Percentiles rank a stretch among this genome's conserved stretches.
phyloP scores from a whole-genome alignment of 2,113 vertebrate species.

The Phylloscopus trochiloides region DNA sequence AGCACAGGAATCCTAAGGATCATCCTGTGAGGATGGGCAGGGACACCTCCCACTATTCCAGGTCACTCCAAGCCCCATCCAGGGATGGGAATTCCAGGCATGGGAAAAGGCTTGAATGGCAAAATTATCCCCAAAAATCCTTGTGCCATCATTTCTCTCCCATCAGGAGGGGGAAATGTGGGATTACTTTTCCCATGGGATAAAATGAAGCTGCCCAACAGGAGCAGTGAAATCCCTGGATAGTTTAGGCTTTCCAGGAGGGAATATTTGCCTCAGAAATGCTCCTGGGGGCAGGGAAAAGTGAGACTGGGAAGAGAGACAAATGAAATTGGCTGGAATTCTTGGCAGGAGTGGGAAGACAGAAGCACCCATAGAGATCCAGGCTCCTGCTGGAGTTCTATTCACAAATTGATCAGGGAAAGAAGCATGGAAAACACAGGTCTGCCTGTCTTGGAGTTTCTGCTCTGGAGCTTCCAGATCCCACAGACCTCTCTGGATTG shows the following conservation, averaged over 20 bases:
- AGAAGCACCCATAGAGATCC: neutral
- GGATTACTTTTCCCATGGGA: neutral
- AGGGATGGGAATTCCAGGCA: neutral
- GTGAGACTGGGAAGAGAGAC: neutral
- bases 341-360: neutral
- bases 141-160: accelerated
- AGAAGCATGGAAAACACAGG: accelerated
- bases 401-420: neutral
- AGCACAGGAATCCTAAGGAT: neutral
- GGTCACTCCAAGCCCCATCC: neutral
- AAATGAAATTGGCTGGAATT: neutral
- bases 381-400: neutral
- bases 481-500: accelerated
- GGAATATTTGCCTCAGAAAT: neutral
- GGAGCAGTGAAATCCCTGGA: neutral
- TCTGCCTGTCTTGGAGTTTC: neutral
- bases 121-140: neutral
- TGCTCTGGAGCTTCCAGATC: accelerated
- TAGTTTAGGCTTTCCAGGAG: neutral
- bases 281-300: neutral
- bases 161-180: neutral
- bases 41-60: neutral
- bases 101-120: neutral
- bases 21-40: neutral
- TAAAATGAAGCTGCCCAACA: neutral